Conservation (phyloP, 2,888 invertebrate species). For the Oscheius myriophilus region DNA sequence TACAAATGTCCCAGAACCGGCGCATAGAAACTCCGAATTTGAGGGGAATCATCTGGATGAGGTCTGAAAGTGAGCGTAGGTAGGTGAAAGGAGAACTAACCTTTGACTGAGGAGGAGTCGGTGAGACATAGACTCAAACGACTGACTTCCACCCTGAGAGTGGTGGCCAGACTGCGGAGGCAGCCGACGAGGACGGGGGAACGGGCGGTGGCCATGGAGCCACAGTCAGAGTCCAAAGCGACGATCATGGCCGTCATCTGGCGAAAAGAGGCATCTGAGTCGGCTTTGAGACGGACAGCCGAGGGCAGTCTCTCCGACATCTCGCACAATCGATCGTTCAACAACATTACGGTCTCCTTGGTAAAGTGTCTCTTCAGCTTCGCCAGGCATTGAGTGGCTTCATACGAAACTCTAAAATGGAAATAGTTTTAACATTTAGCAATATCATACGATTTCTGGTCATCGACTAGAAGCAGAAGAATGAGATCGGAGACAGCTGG, state of each 20-base stretch:
- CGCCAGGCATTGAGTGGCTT: neutral
- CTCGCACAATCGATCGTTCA: constrained; percentile 12
- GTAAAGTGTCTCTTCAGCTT: neutral
- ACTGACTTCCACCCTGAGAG: constrained; percentile 8
- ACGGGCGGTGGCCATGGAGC: neutral
- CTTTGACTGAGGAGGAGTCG: constrained; percentile 5
- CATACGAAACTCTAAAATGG: neutral
- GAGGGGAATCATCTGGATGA: constrained; percentile 14
- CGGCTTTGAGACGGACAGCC: neutral
- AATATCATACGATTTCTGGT: neutral
- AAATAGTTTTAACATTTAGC: neutral
- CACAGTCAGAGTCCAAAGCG: neutral
- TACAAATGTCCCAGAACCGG: neutral
- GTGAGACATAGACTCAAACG: neutral
- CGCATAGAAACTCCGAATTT: constrained; percentile 15
- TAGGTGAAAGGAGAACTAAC: neutral
- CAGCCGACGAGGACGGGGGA: constrained; percentile 5
- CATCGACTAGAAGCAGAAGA: constrained; percentile 2
- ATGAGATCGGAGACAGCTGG: constrained; percentile 2
- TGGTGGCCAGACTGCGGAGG: constrained; percentile 5
- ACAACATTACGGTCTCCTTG: neutral
- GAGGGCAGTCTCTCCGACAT: constrained; percentile 1
- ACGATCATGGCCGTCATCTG: constrained; percentile 1
- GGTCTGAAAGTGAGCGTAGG: neutral
- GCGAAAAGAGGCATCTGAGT: neutral